Conservation (phyloP, 1,140 invertebrate species). For the Latrodectus geometricus region DNA sequence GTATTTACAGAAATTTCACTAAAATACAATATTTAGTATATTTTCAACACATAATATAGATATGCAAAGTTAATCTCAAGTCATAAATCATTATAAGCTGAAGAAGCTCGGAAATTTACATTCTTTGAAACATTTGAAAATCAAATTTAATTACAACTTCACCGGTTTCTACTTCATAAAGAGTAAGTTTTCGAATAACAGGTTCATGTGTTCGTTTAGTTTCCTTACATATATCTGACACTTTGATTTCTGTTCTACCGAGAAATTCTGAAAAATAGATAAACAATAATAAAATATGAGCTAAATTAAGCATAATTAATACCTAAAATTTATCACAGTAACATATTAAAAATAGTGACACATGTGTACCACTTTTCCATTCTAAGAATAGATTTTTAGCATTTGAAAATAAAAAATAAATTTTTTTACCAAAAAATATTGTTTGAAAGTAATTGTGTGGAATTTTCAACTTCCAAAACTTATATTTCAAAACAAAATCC, state of each 20-base stretch:
- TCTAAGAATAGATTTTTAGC: too few species aligned
- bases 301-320: too few species aligned
- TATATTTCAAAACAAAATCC: too few species aligned
- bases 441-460: too few species aligned
- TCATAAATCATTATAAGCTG: background rate
- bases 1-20: constrained; percentile 6
- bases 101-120: constrained; percentile 1
- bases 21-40: constrained; percentile 3
- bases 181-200: constrained; percentile 76
- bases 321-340: too few species aligned
- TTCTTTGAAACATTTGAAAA: constrained; percentile 77
- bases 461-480: too few species aligned
- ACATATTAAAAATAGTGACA: too few species aligned
- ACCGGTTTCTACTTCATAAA: constrained; percentile 80
- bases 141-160: constrained; percentile 81
- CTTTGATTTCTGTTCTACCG: constrained; percentile 80
- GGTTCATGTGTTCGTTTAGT: constrained; percentile 75
- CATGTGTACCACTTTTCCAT: too few species aligned
- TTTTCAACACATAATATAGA: background rate
- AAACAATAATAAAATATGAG: background rate
- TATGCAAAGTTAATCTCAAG: background rate
- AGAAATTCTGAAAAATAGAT: constrained; percentile 77
- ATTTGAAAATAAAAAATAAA: too few species aligned
- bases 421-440: too few species aligned
- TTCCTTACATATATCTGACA: constrained; percentile 77